Conservation (phyloP, 1,140 invertebrate species). For the Luehdorfia chinensis region DNA sequence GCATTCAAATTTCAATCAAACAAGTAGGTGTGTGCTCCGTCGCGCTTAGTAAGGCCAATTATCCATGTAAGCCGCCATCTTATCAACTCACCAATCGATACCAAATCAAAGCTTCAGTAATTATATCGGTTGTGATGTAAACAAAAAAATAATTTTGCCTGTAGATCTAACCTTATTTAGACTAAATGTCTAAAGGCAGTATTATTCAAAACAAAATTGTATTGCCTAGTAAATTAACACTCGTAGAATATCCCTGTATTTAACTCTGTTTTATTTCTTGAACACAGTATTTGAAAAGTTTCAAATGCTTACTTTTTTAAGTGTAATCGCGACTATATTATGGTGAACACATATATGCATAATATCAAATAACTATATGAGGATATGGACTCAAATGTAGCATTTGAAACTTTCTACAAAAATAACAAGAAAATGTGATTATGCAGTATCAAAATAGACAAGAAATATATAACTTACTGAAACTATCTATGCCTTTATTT, state of each 20-base stretch:
- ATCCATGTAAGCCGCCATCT: slow-evolving; percentile 45
- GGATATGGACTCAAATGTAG: slow-evolving; percentile 25
- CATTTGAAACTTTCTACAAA: slow-evolving; percentile 57
- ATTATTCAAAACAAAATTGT: slow-evolving; percentile 17
- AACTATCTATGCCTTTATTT: slow-evolving; percentile 48
- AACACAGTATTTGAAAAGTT: slow-evolving; percentile 59
- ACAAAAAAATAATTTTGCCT: slow-evolving; percentile 22
- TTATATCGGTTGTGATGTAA: slow-evolving; percentile 35
- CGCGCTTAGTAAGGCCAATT: slow-evolving; percentile 28
- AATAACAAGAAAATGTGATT: slow-evolving; percentile 55
- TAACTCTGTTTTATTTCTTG: slow-evolving; percentile 71
- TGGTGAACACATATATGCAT: neutral
- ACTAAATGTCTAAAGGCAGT: slow-evolving; percentile 9
- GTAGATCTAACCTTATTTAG: slow-evolving; percentile 22
- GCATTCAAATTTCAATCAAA: neutral
- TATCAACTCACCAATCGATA: slow-evolving; percentile 44
- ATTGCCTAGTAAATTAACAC: slow-evolving; percentile 48
- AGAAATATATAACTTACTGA: slow-evolving; percentile 53
- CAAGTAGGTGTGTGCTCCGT: slow-evolving; percentile 7
- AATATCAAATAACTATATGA: neutral
- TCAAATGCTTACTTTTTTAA: slow-evolving; percentile 41
- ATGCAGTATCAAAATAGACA: slow-evolving; percentile 70
- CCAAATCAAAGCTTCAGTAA: slow-evolving; percentile 74
- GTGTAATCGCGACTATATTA: neutral
- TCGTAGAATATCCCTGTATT: slow-evolving; percentile 75